Percentiles rank a stretch among this genome's conserved stretches.
These are phyloP conservation scores for Drosophila formosana DNA, from an alignment of 2,888 invertebrate genomes.

Conservation along the genomic window DNA sequence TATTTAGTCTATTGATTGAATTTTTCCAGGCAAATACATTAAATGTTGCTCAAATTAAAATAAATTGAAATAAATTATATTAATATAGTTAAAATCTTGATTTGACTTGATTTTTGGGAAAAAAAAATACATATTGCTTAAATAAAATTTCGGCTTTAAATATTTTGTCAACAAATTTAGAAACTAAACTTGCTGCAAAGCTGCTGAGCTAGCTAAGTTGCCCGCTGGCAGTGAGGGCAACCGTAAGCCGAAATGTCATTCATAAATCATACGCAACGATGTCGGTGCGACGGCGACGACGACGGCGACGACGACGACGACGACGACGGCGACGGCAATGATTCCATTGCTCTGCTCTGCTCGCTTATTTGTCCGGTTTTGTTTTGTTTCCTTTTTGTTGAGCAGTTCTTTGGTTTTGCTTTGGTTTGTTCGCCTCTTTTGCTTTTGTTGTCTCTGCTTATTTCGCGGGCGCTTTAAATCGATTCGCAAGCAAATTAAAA, in stretches of 20 bases:
- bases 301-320: slow-evolving; percentile 4
- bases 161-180: not conserved
- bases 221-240: slow-evolving; percentile 3
- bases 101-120: no score
- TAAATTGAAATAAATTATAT: no score
- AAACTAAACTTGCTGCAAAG: slow-evolving; percentile 3
- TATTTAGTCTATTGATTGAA: no score
- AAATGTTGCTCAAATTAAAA: no score
- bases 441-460: slow-evolving; percentile 12
- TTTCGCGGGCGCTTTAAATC: slow-evolving; percentile 73
- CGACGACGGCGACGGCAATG: slow-evolving; percentile 37
- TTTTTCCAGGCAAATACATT: no score
- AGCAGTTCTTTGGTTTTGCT: slow-evolving; percentile 11
- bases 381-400: slow-evolving; percentile 28
- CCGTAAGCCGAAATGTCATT: slow-evolving; percentile 76
- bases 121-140: no score
- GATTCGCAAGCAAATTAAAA: slow-evolving; percentile 84
- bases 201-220: not conserved
- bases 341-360: slow-evolving; percentile 33
- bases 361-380: slow-evolving; percentile 37
- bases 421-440: slow-evolving; percentile 8
- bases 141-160: no score
- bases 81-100: no score
- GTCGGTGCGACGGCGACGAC: slow-evolving; percentile 41
- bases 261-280: slow-evolving; percentile 81